Evolutionary conservation across 2,888 invertebrate species (phyloP).

Genomic region (Napeogenes sylphis): DNA sequence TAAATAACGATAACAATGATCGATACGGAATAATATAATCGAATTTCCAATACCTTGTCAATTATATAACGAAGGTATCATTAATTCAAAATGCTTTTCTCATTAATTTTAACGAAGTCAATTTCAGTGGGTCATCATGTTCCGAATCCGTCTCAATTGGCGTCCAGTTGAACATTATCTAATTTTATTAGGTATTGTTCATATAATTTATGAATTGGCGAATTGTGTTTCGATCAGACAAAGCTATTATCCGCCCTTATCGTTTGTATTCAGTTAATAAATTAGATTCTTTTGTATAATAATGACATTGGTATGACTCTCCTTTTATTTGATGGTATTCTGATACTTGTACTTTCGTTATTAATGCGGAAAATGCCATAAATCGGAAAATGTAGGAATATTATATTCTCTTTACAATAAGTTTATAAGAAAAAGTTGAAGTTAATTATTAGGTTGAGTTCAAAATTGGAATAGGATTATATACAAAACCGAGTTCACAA

Average conservation of each 20-base stretch:
- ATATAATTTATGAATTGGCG: constrained; percentile 68
- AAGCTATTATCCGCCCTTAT: constrained; percentile 56
- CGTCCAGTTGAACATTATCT: constrained; percentile 59
- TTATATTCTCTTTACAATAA: background rate
- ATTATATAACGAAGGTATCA: constrained; percentile 3
- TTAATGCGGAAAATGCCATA: background rate
- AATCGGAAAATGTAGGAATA: background rate
- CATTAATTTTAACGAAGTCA: constrained; percentile 25
- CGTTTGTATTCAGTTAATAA: constrained; percentile 64
- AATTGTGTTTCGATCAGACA: constrained; percentile 70
- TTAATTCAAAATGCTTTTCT: constrained; percentile 15
- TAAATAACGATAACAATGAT: background rate
- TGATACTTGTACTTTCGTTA: constrained; percentile 6
- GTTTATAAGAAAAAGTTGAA: too few species aligned
- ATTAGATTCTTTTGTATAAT: constrained; percentile 44
- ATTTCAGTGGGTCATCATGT: constrained; percentile 20
- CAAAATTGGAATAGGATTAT: too few species aligned
- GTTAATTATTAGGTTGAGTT: too few species aligned
- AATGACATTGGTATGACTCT: constrained; percentile 12
- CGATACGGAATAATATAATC: background rate
- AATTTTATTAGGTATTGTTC: constrained; percentile 73
- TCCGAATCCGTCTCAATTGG: constrained; percentile 43
- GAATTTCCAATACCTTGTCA: background rate
- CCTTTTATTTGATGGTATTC: constrained; percentile 8
- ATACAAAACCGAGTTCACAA: too few species aligned